Conservation (phyloP, 2,113 vertebrate genomes). For the Cynopterus brachyotis region DNA sequence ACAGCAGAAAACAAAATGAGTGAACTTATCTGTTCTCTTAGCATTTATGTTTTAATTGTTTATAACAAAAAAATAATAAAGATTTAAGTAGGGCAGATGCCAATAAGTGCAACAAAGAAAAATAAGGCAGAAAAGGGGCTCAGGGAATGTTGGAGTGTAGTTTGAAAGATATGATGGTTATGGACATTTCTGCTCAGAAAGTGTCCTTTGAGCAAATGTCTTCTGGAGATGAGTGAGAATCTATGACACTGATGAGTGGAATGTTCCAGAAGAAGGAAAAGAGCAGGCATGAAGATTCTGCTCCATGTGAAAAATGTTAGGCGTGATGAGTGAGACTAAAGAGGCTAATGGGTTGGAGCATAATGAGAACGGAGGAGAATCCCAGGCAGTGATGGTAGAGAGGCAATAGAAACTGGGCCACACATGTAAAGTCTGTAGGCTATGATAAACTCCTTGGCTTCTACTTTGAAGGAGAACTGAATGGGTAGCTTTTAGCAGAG, state of each 20-base stretch:
- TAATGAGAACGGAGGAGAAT: background rate
- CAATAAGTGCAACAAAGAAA: background rate
- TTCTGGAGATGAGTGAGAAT: background rate
- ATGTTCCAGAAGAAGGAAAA: background rate
- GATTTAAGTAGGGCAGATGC: background rate
- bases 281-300: too few relatives aligned
- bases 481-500: background rate
- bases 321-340: background rate
- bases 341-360: background rate
- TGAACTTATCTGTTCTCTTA: background rate
- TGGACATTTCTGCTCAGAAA: background rate
- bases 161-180: too few relatives aligned
- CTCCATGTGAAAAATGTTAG: background rate
- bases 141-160: background rate
- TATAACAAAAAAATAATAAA: background rate
- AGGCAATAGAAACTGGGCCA: rapidly evolving
- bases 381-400: rapidly evolving
- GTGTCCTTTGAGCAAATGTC: background rate
- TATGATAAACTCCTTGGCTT: background rate
- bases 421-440: too few relatives aligned
- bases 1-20: background rate
- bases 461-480: background rate
- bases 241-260: background rate
- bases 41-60: background rate
- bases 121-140: background rate